Evolutionary conservation across 2,888 invertebrate species (phyloP).

Genomic region (Caprella mutica): DNA sequence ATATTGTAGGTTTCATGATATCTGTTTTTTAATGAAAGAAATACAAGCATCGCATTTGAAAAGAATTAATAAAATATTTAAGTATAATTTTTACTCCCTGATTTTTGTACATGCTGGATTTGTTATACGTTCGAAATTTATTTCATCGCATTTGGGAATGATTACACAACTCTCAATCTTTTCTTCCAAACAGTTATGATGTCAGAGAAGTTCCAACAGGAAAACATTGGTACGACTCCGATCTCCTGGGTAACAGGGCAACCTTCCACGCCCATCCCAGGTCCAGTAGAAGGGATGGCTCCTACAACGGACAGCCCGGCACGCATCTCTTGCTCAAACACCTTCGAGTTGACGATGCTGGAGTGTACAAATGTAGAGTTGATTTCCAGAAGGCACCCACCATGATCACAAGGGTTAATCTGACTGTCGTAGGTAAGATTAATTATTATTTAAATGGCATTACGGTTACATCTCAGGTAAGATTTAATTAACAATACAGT

Average conservation of each 20-base stretch:
- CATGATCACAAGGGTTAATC: slow-evolving; percentile 25
- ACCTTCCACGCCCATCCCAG: slow-evolving; percentile 21
- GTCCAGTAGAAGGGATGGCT: slow-evolving; percentile 1
- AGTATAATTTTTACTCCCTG: no score
- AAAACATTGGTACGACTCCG: slow-evolving; percentile 31
- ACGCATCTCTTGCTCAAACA: slow-evolving; percentile 22
- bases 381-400: slow-evolving; percentile 30
- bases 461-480: no score
- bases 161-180: no score
- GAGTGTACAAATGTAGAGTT: slow-evolving; percentile 27
- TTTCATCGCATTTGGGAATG: no score
- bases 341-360: slow-evolving; percentile 17
- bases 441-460: not conserved
- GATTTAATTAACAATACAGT: no score
- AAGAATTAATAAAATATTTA: no score
- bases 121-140: no score
- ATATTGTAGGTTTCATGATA: no score
- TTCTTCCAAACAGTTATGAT: slow-evolving; percentile 32
- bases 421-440: slow-evolving; percentile 29
- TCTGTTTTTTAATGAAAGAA: no score
- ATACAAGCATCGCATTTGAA: no score
- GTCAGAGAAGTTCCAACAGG: slow-evolving; percentile 24
- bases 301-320: not conserved
- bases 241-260: slow-evolving; percentile 26
- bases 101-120: no score